phyloP scores from a whole-genome alignment of 2,797 vertebrate genomes.

The Pipistrellus kuhlii region DNA sequence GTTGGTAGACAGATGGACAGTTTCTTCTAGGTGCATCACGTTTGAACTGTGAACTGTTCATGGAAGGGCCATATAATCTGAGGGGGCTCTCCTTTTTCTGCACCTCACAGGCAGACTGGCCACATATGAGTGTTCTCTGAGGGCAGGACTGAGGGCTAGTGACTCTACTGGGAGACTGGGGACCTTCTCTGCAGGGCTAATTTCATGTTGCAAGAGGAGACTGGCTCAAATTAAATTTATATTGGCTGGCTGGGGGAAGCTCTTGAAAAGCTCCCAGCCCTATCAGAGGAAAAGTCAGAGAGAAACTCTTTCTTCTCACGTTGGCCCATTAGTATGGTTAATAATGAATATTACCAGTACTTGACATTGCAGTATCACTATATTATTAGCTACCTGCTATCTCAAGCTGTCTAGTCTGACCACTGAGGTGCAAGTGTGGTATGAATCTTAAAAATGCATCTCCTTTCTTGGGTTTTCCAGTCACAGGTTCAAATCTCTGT shows the following conservation, averaged over 20 bases:
- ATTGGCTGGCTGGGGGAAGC: not conserved
- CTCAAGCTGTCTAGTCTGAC: constrained; percentile 18
- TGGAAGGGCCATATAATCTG: not conserved
- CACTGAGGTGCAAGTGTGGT: not conserved
- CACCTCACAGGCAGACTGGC: not conserved
- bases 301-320: not conserved
- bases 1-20: not conserved
- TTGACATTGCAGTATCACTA: not conserved
- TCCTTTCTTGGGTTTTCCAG: not conserved
- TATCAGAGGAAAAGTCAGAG: constrained; percentile 40
- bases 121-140: not conserved
- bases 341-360: constrained; percentile 64
- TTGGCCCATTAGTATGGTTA: constrained; percentile 57
- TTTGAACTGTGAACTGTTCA: not conserved
- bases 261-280: constrained; percentile 21
- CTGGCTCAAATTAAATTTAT: constrained; percentile 18
- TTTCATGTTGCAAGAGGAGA: constrained; percentile 9
- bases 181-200: not conserved
- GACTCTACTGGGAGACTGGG: not conserved
- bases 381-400: not conserved
- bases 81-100: not conserved
- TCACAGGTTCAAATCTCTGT: not conserved
- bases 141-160: not conserved
- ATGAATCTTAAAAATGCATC: not conserved
- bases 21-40: not conserved